A percentile compares a stretch with the other conserved stretches of the same genome.
Conservation (phyloP, 2,888 invertebrate genomes). For the Thereva unica region DNA sequence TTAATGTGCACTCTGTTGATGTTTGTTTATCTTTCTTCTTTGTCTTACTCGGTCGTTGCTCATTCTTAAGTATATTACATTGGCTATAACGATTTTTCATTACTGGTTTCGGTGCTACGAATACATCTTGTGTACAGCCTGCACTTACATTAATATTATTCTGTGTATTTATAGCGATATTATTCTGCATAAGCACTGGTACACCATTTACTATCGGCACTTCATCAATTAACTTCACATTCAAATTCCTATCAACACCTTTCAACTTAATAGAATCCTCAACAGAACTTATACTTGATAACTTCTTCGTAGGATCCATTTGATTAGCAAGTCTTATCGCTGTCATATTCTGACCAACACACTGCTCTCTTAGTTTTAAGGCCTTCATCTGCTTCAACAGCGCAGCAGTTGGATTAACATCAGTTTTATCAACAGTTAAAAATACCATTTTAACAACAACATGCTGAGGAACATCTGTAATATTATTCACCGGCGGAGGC, state of each 20-base stretch:
- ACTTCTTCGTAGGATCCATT: no score
- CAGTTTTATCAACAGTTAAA: background rate
- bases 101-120: no score
- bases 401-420: background rate
- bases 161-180: no score
- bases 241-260: no score
- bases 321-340: no score
- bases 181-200: no score
- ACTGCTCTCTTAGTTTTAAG: background rate
- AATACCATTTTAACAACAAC: background rate
- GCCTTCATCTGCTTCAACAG: background rate
- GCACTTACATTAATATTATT: no score
- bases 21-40: background rate
- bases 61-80: background rate
- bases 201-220: no score
- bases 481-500: background rate
- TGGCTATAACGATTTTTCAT: background rate
- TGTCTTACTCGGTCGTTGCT: background rate
- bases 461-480: conserved; percentile 6
- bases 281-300: no score
- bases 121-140: no score
- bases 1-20: background rate
- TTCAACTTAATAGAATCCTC: no score
- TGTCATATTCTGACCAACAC: background rate
- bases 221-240: no score